Percentiles rank a stretch among this genome's conserved stretches.
phyloP scores from a whole-genome alignment of 2,797 vertebrate species.

The Poeciliopsis paucimaculata region DNA sequence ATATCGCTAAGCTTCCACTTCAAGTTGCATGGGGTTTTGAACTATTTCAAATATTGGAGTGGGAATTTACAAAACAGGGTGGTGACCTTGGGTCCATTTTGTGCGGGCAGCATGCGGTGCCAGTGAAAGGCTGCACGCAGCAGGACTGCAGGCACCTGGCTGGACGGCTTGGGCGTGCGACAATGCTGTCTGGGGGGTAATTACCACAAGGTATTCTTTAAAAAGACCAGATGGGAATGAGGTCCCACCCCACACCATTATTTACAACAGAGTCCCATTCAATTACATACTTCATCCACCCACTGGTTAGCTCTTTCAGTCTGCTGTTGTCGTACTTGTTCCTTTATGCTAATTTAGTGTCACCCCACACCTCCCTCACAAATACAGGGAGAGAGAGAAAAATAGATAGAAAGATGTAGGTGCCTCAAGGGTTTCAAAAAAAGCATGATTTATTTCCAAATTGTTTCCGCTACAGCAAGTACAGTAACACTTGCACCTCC shows the following conservation, averaged over 20 bases:
- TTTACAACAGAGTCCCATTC: constrained; percentile 99
- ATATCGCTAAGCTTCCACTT: background rate
- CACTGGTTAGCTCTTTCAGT: constrained; percentile 96
- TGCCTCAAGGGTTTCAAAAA: constrained; percentile 87
- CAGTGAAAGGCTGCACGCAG: constrained; percentile 92
- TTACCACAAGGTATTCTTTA: constrained; percentile 99
- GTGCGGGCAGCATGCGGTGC: constrained; percentile 81
- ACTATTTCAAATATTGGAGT: constrained; percentile 85
- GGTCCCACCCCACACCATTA: constrained; percentile 85
- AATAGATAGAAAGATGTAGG: constrained; percentile 77
- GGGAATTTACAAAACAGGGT: constrained; percentile 83
- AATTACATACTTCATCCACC: constrained; percentile 99
- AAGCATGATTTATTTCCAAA: constrained; percentile 95
- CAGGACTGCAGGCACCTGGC: constrained; percentile 96
- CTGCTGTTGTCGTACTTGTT: constrained; percentile 89
- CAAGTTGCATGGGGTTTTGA: constrained; percentile 63
- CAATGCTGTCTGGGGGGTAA: constrained; percentile 99
- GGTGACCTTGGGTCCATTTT: constrained; percentile 90
- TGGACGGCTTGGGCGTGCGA: constrained; percentile 87
- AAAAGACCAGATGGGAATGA: constrained; percentile 96
- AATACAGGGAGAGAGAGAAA: constrained; percentile 48
- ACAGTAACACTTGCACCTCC: constrained; percentile 87
- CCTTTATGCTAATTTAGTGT: constrained; percentile 96
- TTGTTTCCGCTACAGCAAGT: constrained; percentile 92
- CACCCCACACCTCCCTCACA: constrained; percentile 61